phyloP scores from a whole-genome alignment of 2,113 vertebrate genomes.

The Aptenodytes forsteri region DNA sequence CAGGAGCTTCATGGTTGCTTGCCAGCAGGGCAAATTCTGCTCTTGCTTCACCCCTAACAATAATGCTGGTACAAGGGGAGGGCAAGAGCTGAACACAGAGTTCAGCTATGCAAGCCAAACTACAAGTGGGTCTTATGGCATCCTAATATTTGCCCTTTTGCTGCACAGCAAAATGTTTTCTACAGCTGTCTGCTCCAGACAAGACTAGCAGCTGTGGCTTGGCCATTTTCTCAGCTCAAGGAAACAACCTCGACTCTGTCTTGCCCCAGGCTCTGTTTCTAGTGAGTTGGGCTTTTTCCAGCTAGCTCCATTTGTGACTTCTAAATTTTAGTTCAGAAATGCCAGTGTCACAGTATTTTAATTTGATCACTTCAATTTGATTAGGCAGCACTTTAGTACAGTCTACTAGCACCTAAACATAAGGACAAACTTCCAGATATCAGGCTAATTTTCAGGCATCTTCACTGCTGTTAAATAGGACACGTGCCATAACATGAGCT shows the following conservation, averaged over 20 bases:
- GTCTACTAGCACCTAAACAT: neutral
- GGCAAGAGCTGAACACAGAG: neutral
- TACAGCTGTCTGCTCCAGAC: constrained; percentile 38
- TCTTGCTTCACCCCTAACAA: neutral
- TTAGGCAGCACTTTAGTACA: neutral
- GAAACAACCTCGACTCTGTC: neutral
- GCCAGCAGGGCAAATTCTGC: neutral
- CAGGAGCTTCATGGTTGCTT: neutral
- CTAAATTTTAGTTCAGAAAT: neutral
- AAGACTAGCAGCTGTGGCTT: constrained; percentile 41
- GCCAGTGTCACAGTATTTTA: neutral
- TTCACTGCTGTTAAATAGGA: neutral
- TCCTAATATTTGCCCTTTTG: constrained; percentile 17
- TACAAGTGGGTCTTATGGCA: neutral
- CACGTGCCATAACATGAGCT: neutral
- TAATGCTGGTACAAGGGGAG: neutral
- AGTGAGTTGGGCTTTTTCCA: neutral
- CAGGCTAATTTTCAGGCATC: neutral
- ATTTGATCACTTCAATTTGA: neutral
- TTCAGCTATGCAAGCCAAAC: neutral
- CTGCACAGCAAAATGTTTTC: constrained; percentile 23
- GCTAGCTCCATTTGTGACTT: neutral
- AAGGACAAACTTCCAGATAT: neutral
- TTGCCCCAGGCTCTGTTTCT: neutral
- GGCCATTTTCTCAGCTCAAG: constrained; percentile 1